Conservation (phyloP, 2,797 vertebrate species). For the Sebastolobus alascanus region DNA sequence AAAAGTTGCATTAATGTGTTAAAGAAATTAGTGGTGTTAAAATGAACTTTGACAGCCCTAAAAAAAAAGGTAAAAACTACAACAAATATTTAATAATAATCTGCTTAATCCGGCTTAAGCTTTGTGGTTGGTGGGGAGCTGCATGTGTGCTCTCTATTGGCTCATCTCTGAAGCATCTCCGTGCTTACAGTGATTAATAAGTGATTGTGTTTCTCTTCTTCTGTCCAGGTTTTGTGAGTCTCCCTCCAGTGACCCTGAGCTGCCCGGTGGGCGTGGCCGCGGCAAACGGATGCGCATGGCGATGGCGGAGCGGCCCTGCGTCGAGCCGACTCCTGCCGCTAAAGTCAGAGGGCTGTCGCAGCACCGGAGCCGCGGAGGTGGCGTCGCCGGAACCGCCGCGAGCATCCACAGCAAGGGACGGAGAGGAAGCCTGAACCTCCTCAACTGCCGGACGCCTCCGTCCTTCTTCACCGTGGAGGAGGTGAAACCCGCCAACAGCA, state of each 20-base stretch:
- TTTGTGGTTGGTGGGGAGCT: too few species aligned
- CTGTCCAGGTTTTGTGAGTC: constrained; percentile 95
- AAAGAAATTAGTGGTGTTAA: too few species aligned
- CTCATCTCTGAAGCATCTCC: background rate
- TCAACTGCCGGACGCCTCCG: constrained; percentile 90
- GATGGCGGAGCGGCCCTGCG: constrained; percentile 87
- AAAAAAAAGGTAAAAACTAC: too few species aligned
- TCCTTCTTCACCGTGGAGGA: constrained; percentile 94
- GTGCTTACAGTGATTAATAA: background rate
- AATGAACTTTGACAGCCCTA: too few species aligned
- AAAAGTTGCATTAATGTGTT: too few species aligned
- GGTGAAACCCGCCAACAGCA: constrained; percentile 88
- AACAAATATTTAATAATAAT: too few species aligned
- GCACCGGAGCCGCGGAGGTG: constrained; percentile 91
- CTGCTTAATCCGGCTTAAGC: too few species aligned
- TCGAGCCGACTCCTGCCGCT: constrained; percentile 85
- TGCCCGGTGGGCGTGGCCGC: constrained; percentile 93
- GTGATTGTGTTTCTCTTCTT: constrained; percentile 4
- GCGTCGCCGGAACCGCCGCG: constrained; percentile 66
- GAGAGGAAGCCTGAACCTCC: constrained; percentile 93
- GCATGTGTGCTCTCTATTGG: too few species aligned
- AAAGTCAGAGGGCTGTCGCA: constrained; percentile 93
- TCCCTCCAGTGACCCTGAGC: constrained; percentile 95
- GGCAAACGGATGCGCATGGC: constrained; percentile 93
- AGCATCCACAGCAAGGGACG: constrained; percentile 94